Evolutionary conservation across 2,113 vertebrate genomes (phyloP).

Genomic region (Entelurus aequoreus): DNA sequence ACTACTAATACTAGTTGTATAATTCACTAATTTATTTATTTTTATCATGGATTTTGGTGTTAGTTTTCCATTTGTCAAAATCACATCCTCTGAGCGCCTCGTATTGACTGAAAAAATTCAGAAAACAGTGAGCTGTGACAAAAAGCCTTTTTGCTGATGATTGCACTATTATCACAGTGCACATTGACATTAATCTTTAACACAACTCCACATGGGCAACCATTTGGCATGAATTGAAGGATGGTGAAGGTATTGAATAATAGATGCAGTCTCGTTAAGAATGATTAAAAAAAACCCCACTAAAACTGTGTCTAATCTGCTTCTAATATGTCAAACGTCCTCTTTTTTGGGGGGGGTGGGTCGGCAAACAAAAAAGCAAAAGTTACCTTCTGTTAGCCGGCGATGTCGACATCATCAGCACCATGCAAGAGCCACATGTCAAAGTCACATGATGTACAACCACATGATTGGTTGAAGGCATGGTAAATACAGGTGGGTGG

Average conservation of each 20-base stretch:
- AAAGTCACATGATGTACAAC: constrained; percentile 99
- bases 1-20: too few relatives aligned
- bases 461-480: constrained; percentile 95
- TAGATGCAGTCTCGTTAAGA: neutral
- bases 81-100: neutral
- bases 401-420: constrained; percentile 98
- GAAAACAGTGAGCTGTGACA: neutral
- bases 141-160: neutral
- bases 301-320: constrained; percentile 5
- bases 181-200: neutral
- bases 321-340: constrained; percentile 13
- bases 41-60: too few relatives aligned
- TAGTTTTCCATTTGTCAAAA: neutral
- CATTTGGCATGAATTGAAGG: neutral
- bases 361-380: constrained; percentile 76
- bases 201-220: neutral
- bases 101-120: neutral
- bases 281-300: neutral
- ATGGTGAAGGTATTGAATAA: neutral
- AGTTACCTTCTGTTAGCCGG: constrained; percentile 98
- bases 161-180: neutral
- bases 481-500: constrained; percentile 72
- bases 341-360: constrained; percentile 13
- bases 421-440: constrained; percentile 99
- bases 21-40: too few relatives aligned